Evolutionary conservation across 92 coral and sea anemone species (phyloP), one percentile per base, ranked within the genome.

Genomic region (Parazoanthus swiftii): DNA sequence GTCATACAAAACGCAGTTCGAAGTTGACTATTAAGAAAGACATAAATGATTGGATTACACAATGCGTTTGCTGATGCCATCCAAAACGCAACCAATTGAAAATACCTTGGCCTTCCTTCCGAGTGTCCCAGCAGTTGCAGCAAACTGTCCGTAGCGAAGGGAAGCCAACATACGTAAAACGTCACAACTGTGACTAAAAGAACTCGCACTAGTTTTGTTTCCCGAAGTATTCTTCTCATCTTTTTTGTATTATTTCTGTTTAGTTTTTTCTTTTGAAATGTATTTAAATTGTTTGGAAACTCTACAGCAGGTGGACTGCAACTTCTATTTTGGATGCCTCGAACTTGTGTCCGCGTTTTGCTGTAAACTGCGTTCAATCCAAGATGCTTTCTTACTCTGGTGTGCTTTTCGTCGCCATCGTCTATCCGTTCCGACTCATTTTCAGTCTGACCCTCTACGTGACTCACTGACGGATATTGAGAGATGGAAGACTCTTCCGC

Each of bases 41-140:
- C 94, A 81, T 95, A 95, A 65, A 93, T 95, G 39, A 91, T 50
- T 2, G 98, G 94, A 74, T 95, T 93, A 79, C 95, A 95, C 39
- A 86, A 36, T 0, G 97, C 91, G 68, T 94, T 94, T 39, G 94
- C 77, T 26, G 91, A 92, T 6, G 97, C 97, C 86, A 94, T 72
- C 97, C 97, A 94, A 77, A 92, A 90, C 4, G 91, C 63, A 13
- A 82, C 86, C 42, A 92, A 76, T 23, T 92, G 93, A 74, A 88
- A 94, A 81, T 86, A 59, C 46, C 76, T 75, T 0, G 97, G 97
- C 73, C 97, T 88, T 80, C 85, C 42, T n/a, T 79, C 84, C 35
- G 88, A 79, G 85, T 92, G 86, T 2, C 97, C 94, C 9, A 90
- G 76, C 2, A 91, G 90, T 71, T 85, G 94, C 84, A 90, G 76